Evolutionary conservation across 2,113 vertebrate species (phyloP).

Genomic region (Microtus oregoni): DNA sequence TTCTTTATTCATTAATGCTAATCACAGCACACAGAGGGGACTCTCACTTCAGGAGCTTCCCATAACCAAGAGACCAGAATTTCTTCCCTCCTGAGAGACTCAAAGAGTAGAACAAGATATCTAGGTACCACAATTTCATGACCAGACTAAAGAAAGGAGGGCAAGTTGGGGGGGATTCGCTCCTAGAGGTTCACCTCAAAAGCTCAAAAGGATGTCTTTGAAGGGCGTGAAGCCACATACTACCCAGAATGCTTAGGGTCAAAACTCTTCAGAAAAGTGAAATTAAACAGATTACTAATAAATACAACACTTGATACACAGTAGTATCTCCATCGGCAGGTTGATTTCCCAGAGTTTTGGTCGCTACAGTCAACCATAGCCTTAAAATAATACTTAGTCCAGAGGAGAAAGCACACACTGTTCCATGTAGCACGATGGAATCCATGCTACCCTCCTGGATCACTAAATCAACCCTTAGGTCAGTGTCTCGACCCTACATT

Average conservation of each 20-base stretch:
- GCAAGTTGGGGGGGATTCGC: not conserved
- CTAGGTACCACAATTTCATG: not conserved
- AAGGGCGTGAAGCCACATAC: not conserved
- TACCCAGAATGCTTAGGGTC: not conserved
- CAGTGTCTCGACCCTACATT: not conserved
- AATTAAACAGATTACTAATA: not conserved
- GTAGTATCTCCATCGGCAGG: not conserved
- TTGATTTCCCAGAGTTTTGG: not conserved
- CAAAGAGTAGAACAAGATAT: not conserved
- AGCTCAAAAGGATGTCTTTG: not conserved
- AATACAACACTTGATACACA: not conserved
- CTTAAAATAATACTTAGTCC: not conserved
- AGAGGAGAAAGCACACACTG: not conserved
- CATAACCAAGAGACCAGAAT: not conserved
- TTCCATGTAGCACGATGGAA: not conserved
- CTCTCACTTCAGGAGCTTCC: not conserved
- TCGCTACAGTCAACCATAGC: not conserved
- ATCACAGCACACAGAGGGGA: no score
- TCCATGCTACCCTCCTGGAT: not conserved
- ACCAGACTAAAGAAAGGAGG: not conserved
- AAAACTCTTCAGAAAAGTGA: constrained; percentile 16
- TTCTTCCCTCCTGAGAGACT: not conserved
- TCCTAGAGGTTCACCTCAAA: not conserved
- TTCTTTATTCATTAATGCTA: no score
- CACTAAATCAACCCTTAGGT: not conserved